A percentile compares a stretch with the other conserved stretches of the same genome.
Conservation (phyloP, 1,140 invertebrate species). For the Drosophila littoralis region DNA sequence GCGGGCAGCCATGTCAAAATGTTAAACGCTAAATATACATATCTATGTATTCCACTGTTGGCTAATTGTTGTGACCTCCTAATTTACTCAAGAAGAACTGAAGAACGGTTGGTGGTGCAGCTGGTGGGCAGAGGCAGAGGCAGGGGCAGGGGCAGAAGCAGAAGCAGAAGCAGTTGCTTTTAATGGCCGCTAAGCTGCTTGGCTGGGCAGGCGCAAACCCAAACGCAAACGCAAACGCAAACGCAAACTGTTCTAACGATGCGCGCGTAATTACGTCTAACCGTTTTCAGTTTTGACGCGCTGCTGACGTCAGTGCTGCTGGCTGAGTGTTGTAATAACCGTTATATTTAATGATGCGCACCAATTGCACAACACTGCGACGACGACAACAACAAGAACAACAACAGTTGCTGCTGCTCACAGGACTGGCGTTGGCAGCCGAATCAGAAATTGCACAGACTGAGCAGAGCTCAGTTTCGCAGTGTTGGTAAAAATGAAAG, state of each 20-base stretch:
- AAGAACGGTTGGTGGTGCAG: slow-evolving; percentile 30
- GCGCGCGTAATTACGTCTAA: slow-evolving; percentile 69
- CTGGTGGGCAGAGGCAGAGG: slow-evolving; percentile 18
- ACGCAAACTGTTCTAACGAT: slow-evolving; percentile 81
- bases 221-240: slow-evolving; percentile 28
- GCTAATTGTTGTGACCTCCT: slow-evolving; percentile 84
- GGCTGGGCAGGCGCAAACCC: slow-evolving; percentile 20
- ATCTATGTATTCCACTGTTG: slow-evolving; percentile 75
- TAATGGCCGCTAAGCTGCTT: slow-evolving; percentile 61
- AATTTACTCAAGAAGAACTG: slow-evolving; percentile 84
- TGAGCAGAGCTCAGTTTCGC: slow-evolving; percentile 25
- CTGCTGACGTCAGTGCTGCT: slow-evolving; percentile 15
- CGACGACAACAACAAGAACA: slow-evolving; percentile 11
- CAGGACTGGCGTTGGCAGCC: slow-evolving; percentile 25
- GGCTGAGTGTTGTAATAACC: slow-evolving; percentile 68
- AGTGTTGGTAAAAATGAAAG: slow-evolving; percentile 46
- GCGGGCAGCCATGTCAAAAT: slow-evolving; percentile 69
- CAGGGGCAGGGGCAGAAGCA: slow-evolving; percentile 22
- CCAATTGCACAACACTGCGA: slow-evolving; percentile 36
- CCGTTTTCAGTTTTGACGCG: slow-evolving; percentile 55
- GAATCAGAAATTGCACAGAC: slow-evolving; percentile 14
- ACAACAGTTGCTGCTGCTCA: slow-evolving; percentile 4
- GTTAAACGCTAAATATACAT: slow-evolving; percentile 74
- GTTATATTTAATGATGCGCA: slow-evolving; percentile 75
- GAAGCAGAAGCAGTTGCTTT: slow-evolving; percentile 36